A percentile compares a stretch with the other conserved stretches of the same genome.
phyloP scores from a whole-genome alignment of 2,113 vertebrate genomes.

The Anas platyrhynchos region DNA sequence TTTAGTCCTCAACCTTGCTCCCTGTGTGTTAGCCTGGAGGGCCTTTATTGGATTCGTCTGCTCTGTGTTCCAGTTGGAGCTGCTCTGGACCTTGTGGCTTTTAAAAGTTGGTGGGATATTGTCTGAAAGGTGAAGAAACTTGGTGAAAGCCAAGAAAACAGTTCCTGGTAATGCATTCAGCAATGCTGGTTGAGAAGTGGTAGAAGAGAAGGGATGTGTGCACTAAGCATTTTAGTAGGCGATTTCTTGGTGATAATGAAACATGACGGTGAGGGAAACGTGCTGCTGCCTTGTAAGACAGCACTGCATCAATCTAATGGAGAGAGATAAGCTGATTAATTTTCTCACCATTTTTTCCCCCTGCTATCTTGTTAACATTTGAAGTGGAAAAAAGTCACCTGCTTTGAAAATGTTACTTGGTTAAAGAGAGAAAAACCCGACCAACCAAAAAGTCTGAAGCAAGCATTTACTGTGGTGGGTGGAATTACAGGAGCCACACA shows the following conservation, averaged over 20 bases:
- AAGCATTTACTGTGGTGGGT: background rate
- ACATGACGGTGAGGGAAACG: background rate
- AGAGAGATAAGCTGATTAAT: slow-evolving; percentile 21
- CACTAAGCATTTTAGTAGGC: background rate
- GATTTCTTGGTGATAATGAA: background rate
- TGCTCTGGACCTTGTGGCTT: background rate
- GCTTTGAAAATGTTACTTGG: slow-evolving; percentile 18
- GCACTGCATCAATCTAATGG: background rate
- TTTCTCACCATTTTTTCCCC: background rate
- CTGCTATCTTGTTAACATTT: slow-evolving; percentile 14
- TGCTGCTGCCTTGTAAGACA: background rate
- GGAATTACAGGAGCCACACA: background rate
- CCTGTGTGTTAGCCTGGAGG: background rate
- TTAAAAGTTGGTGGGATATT: background rate
- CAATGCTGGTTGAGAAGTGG: background rate
- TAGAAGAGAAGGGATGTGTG: background rate
- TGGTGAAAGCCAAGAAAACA: background rate
- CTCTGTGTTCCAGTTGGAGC: background rate
- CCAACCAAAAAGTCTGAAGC: background rate
- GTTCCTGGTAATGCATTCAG: background rate
- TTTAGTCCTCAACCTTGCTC: background rate
- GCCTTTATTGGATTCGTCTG: background rate
- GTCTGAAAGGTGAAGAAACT: background rate
- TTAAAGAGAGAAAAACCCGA: background rate
- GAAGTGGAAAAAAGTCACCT: slow-evolving; percentile 30